Evolutionary conservation across 1,140 invertebrate genomes (phyloP).

Genomic region (Rhynchophorus ferrugineus): DNA sequence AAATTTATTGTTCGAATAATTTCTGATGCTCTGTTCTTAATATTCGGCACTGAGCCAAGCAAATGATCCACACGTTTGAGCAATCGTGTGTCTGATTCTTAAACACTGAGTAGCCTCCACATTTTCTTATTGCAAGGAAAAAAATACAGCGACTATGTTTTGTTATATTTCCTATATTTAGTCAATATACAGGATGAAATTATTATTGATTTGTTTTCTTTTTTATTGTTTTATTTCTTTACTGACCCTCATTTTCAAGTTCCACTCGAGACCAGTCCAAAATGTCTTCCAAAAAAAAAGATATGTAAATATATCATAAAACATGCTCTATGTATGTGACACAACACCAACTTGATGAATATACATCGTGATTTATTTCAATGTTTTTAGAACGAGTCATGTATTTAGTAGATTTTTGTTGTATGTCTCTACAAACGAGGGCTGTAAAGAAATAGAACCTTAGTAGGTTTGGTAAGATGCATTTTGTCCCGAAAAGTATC

Average conservation of each 20-base stretch:
- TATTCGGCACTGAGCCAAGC: constrained; percentile 35
- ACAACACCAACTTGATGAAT: too few relatives aligned
- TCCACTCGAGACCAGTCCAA: not conserved
- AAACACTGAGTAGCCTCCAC: constrained; percentile 23
- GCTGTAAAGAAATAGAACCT: constrained; percentile 17
- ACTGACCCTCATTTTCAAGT: constrained; percentile 5
- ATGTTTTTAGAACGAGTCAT: too few relatives aligned
- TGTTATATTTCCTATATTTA: constrained; percentile 4
- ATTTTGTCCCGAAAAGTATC: constrained; percentile 18
- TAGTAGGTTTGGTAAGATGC: constrained; percentile 19
- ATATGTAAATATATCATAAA: too few relatives aligned
- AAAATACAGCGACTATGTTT: constrained; percentile 16
- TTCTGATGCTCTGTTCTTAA: constrained; percentile 33
- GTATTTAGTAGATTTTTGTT: too few relatives aligned
- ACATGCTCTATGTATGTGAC: too few relatives aligned
- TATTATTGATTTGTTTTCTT: constrained; percentile 7
- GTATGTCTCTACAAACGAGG: too few relatives aligned
- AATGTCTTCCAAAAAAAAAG: too few relatives aligned
- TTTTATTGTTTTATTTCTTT: constrained; percentile 24
- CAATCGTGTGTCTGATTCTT: constrained; percentile 41
- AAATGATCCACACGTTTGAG: constrained; percentile 40
- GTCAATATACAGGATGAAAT: constrained; percentile 18
- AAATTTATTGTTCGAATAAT: not conserved
- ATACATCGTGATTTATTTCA: too few relatives aligned
- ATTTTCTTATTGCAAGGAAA: constrained; percentile 22